phyloP scores from a whole-genome alignment of 2,888 invertebrate genomes.

The Theodoxus fluviatilis region DNA sequence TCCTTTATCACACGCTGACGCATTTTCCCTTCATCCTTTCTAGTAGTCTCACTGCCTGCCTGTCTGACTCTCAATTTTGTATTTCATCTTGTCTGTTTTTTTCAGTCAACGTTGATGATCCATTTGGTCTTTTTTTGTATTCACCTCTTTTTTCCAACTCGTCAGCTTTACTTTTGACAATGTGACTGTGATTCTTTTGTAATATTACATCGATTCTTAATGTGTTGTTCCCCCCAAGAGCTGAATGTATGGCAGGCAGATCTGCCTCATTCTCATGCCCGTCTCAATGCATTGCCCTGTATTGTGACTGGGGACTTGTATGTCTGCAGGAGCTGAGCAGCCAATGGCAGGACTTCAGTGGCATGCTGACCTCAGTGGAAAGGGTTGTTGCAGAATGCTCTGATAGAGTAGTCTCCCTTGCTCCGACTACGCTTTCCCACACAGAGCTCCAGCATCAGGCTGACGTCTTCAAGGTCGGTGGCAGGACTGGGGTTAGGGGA shows the following conservation, averaged over 20 bases:
- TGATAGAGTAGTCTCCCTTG: slow-evolving; percentile 36
- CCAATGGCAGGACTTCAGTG: slow-evolving; percentile 48
- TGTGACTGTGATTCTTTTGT: no score
- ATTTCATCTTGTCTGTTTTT: slow-evolving; percentile 10
- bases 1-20: not conserved
- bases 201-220: no score
- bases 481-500: no score
- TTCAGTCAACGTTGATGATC: no score
- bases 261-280: not conserved
- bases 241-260: no score
- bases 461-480: slow-evolving; percentile 41
- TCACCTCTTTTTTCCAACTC: no score
- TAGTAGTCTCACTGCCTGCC: not conserved
- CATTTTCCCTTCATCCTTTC: not conserved
- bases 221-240: no score
- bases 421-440: slow-evolving; percentile 35
- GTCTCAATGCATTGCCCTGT: not conserved
- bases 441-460: slow-evolving; percentile 40
- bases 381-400: slow-evolving; percentile 39
- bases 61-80: not conserved
- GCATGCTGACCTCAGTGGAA: slow-evolving; percentile 40
- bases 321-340: slow-evolving; percentile 36
- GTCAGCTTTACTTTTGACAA: no score
- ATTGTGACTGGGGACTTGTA: not conserved
- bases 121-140: no score